Evolutionary conservation across 1,140 invertebrate species (phyloP).

Genomic region (Magallana gigas): DNA sequence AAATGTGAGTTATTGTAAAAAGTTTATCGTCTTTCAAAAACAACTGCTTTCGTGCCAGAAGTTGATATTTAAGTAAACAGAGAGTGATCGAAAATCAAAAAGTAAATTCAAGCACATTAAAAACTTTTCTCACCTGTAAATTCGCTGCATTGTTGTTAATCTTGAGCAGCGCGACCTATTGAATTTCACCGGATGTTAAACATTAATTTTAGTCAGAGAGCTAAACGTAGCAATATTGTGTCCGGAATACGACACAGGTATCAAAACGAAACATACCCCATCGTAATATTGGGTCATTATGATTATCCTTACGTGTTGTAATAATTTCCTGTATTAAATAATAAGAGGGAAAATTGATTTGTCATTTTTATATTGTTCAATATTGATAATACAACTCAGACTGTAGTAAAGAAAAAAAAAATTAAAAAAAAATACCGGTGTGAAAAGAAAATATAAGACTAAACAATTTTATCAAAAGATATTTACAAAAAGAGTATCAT

Average conservation of each 20-base stretch:
- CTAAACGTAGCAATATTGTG: neutral
- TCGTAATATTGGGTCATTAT: too few species aligned
- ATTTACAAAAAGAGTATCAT: too few species aligned
- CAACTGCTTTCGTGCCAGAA: neutral
- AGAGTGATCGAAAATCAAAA: neutral
- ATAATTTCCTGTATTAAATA: too few species aligned
- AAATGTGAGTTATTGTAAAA: neutral
- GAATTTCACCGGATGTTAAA: conserved; percentile 27
- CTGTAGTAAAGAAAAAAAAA: too few species aligned
- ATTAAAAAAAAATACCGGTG: too few species aligned
- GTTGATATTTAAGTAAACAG: neutral
- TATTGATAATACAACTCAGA: too few species aligned
- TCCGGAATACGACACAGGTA: neutral
- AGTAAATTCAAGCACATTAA: neutral
- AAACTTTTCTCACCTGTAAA: neutral
- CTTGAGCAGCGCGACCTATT: conserved; percentile 31
- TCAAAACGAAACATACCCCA: too few species aligned
- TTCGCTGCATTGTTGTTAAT: conserved; percentile 18
- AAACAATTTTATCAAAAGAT: too few species aligned
- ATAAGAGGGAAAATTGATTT: too few species aligned
- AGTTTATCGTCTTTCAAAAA: neutral
- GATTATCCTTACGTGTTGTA: too few species aligned
- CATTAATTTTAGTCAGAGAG: neutral
- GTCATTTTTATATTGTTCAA: too few species aligned
- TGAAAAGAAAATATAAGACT: too few species aligned